Conservation (phyloP, 2,113 vertebrate genomes). For the Laticauda colubrina region DNA sequence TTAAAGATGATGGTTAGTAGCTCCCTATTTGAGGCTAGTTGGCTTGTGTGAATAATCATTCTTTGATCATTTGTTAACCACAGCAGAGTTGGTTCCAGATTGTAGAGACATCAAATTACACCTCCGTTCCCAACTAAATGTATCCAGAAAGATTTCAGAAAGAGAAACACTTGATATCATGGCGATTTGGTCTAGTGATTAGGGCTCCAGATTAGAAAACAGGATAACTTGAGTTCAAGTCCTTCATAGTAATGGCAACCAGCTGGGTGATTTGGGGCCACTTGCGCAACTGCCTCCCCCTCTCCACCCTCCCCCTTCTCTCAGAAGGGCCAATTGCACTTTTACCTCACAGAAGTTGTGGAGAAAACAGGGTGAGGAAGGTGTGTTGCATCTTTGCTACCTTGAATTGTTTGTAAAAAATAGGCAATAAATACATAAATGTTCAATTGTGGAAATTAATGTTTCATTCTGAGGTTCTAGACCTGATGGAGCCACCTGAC, state of each 20-base stretch:
- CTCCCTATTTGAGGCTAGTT: neutral
- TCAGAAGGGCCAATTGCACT: no score
- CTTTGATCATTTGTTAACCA: neutral
- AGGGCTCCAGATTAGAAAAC: neutral
- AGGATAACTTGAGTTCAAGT: neutral
- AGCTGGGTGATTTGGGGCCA: neutral
- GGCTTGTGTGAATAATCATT: neutral
- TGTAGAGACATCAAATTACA: neutral
- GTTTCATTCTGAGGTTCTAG: neutral
- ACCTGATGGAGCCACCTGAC: neutral
- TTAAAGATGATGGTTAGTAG: constrained; percentile 67
- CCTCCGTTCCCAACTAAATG: neutral
- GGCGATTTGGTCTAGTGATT: neutral
- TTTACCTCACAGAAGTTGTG: neutral
- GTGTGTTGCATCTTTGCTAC: neutral
- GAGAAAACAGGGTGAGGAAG: neutral
- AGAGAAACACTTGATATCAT: neutral
- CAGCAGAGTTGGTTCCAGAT: neutral
- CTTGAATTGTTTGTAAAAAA: neutral
- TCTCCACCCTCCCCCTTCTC: no score
- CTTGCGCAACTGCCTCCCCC: neutral
- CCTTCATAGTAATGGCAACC: neutral
- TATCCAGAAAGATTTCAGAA: neutral
- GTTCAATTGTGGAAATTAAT: neutral
- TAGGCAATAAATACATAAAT: neutral